Evolutionary conservation across 2,797 vertebrate genomes (phyloP), one percentile per base, ranked within the genome.

Genomic region (Adelosebastes latens): DNA sequence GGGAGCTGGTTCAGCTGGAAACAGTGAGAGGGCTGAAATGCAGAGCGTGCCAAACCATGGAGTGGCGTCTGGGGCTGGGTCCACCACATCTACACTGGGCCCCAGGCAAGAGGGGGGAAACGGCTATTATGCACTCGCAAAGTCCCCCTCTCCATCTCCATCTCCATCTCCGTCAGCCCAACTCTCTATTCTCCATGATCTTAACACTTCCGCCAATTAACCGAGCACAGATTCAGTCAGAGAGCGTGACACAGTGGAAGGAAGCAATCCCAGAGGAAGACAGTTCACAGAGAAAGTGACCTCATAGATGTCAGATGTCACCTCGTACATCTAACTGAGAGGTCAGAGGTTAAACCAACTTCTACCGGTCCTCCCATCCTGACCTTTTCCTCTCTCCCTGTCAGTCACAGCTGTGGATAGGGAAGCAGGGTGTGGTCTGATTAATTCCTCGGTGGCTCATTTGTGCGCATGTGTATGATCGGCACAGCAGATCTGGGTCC

Each of bases 1-100:
- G 91, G 95, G 95, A 96, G 90, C 87, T 75, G 82, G 79, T 95
- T 95, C 94, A 95, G 90, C 94, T 95, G 94, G 94, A 95, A 95
- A 92, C 86, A 92, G 89, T 90, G 90, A 93, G 92, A 91, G 86
- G 89, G 76, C 84, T 92, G 84, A 90, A 92, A 88, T 70, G 73
- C 72, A 66, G 72, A 78, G 83, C 29, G 73, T 91, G 95, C 94
- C 95, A 96, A 96, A 95, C 95, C 94, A 94, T 77, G 90, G 91
- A 95, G 93, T 90, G 93, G 92, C 89, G 92, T 94, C 94, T 95
- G 90, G 92, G 90, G 92, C 92, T 94, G 90, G 91, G 90, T 93
- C 92, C 94, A 93, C 95, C 94, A 89, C 94, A 95, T 94, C 90
- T 90, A 93, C 94, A 73, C 89, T 88, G 90, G 93, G 92, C 89